Percentiles rank a stretch among this genome's conserved stretches.
Conservation (phyloP, 2,113 vertebrate species). For the Lichenostomus cassidix region DNA sequence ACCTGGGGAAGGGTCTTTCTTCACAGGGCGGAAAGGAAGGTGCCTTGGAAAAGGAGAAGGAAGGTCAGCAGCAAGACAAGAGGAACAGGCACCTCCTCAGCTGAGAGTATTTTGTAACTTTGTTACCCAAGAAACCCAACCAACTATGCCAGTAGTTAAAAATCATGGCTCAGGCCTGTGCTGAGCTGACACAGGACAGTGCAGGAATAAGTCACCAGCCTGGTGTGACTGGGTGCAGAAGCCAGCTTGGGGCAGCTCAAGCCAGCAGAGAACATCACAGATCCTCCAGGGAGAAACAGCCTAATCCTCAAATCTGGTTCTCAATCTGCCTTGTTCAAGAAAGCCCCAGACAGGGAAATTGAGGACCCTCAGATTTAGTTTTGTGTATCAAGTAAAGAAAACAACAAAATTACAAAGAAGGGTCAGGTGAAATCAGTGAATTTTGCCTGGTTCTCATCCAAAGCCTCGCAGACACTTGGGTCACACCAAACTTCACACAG, state of each 20-base stretch:
- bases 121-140: background rate
- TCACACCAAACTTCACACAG: background rate
- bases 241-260: background rate
- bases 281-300: background rate
- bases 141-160: background rate
- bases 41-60: background rate
- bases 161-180: background rate
- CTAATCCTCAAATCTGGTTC: background rate
- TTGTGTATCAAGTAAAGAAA: background rate
- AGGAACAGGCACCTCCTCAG: background rate
- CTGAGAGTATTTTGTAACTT: background rate
- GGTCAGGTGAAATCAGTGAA: background rate
- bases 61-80: background rate
- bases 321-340: background rate
- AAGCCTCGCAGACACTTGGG: background rate
- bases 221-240: background rate
- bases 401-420: background rate
- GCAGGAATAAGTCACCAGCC: background rate
- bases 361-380: background rate
- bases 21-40: background rate
- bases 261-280: background rate
- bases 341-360: background rate
- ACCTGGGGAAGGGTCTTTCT: background rate
- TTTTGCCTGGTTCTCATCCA: conserved; percentile 4
- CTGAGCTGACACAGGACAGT: background rate